Evolutionary conservation across 2,113 vertebrate species (phyloP).

Genomic region (Marcusenius ussheri): DNA sequence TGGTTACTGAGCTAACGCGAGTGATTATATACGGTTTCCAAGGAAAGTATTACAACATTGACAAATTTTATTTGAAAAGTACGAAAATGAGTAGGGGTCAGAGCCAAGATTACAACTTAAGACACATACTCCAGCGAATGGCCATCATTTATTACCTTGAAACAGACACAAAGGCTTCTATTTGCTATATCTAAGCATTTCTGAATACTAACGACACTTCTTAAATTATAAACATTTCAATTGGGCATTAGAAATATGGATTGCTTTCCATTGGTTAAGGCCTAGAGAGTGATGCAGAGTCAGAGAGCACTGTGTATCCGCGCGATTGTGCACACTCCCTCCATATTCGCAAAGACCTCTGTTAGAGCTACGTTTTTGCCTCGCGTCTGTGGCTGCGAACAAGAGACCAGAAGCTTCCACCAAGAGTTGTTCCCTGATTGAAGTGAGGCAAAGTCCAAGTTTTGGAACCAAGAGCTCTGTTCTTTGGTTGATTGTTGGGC

Average conservation of each 20-base stretch:
- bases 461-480: conserved; percentile 41
- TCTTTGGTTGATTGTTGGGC: conserved; percentile 53
- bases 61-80: conserved; percentile 8
- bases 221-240: neutral
- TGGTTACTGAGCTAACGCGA: neutral
- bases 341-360: conserved; percentile 32
- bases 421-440: neutral
- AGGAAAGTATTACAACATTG: neutral
- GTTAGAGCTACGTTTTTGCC: conserved; percentile 17
- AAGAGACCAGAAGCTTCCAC: neutral
- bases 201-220: neutral
- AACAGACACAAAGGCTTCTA: neutral
- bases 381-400: conserved; percentile 30
- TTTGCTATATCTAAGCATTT: neutral
- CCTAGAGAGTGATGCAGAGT: neutral
- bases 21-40: neutral
- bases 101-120: neutral
- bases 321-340: conserved; percentile 13
- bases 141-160: neutral
- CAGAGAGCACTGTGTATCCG: neutral
- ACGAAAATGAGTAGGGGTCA: neutral
- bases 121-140: neutral
- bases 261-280: neutral
- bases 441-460: conserved; percentile 29
- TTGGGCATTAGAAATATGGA: neutral